phyloP scores from a whole-genome alignment of 2,797 vertebrate genomes.

The Alcedo atthis region DNA sequence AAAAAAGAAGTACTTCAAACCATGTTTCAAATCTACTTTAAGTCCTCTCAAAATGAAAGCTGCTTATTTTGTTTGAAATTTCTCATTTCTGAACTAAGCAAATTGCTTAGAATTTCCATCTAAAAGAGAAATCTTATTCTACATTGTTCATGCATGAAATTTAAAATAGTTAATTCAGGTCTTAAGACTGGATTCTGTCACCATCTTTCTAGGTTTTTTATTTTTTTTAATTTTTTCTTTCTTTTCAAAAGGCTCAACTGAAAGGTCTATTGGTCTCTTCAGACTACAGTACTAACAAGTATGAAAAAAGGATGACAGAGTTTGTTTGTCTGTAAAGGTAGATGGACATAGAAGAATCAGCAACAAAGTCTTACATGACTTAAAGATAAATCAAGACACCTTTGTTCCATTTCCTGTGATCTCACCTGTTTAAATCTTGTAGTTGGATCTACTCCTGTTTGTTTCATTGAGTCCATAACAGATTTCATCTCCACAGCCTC shows the following conservation, averaged over 20 bases:
- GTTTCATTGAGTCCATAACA: slow-evolving; percentile 94
- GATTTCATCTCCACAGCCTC: slow-evolving; percentile 96
- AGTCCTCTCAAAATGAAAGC: slow-evolving; percentile 19
- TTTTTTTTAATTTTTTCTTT: neutral
- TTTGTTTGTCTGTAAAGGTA: neutral
- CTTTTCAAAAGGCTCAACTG: neutral
- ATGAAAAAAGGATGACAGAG: neutral
- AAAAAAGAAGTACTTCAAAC: slow-evolving; percentile 39
- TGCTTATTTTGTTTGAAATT: slow-evolving; percentile 13
- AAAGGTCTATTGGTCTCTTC: neutral
- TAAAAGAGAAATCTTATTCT: slow-evolving; percentile 21
- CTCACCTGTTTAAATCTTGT: slow-evolving; percentile 98
- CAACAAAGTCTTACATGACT: neutral
- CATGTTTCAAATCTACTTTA: slow-evolving; percentile 31
- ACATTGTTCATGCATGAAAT: neutral
- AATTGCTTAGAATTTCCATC: slow-evolving; percentile 12
- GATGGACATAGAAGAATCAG: neutral
- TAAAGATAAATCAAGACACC: neutral
- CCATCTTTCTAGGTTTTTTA: neutral
- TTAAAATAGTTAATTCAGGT: neutral
- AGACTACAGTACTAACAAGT: neutral
- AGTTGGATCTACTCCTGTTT: slow-evolving; percentile 96
- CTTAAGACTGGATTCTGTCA: neutral
- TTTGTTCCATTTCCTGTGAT: slow-evolving; percentile 36
- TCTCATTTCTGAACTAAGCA: neutral